Base-by-base conservation (phyloP, 2,797 vertebrate species). In the Enteromius paludinosus region DNA sequence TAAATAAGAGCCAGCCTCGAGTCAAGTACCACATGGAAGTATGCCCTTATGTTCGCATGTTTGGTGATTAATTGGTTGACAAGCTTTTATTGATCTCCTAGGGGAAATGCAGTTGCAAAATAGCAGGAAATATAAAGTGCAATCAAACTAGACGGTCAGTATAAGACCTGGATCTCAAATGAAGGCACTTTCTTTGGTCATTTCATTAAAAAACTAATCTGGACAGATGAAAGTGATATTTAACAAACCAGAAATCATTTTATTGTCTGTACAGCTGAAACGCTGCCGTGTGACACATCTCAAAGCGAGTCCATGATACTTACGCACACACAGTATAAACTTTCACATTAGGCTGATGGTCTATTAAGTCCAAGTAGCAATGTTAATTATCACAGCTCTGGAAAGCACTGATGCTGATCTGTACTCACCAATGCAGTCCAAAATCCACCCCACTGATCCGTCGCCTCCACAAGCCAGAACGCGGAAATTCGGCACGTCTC, bases 391-490 rank as follows among this genome's bases (percentile, higher is more conserved):
- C 33, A 43, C n/a, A 78, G 18, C 12, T 62, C 11, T 41, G 28
- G 69, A 25, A 66, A 65, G 33, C 70, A 69, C 12, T 28, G 35
- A 41, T 15, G 33, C 56, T 28, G 2, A 23, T 52, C 33, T 20
- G 65, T 72, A 86, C 86, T 85, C 94, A 99, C 97, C 97, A 86
- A 99, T 98, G 87, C 96, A 98, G 92, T 99, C 97, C 78, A 98
- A 92, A 91, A 99, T 97, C 97, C 97, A 98, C 69, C 97, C 97
- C 54, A 98, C 96, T 0, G 97, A 98, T 86, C 97, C 97, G 0
- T 99, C 97, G 3, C 97, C 97, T 79, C 97, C 97, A 0, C 97
- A 99, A 4, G 97, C 97, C 35, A 99, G 93, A 78, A 98, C 95
- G 2, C 96, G 96, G 91, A 97, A 98, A 89, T 98, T 96, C 0